A percentile compares a stretch with the other conserved stretches of the same genome.
phyloP scores from a whole-genome alignment of 2,888 invertebrate species.

The Parascotia fuliginaria region DNA sequence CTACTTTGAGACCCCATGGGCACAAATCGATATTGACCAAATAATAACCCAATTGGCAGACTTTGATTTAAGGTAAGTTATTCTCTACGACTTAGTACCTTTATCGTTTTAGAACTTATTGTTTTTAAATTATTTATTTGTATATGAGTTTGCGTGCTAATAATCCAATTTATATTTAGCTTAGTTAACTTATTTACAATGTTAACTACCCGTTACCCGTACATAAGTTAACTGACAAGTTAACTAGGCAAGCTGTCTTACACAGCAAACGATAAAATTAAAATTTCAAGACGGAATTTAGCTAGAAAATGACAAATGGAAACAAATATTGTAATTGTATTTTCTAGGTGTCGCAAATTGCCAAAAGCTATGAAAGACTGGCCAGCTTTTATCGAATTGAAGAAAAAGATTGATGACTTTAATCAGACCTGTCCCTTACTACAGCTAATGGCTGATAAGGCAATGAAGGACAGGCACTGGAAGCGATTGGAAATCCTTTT shows the following conservation, averaged over 20 bases:
- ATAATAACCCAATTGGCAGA: slow-evolving; percentile 93
- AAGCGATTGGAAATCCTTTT: slow-evolving; percentile 82
- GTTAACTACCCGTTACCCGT: no score
- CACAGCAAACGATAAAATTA: no score
- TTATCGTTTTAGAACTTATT: no score
- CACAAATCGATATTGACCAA: slow-evolving; percentile 92
- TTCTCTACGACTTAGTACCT: background rate
- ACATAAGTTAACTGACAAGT: no score
- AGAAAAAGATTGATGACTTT: slow-evolving; percentile 96
- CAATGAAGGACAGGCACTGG: slow-evolving; percentile 94
- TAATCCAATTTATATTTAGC: no score
- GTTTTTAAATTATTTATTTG: no score
- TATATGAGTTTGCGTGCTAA: no score
- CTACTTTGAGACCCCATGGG: slow-evolving; percentile 94
- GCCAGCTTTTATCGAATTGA: slow-evolving; percentile 94
- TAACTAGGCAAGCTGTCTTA: no score
- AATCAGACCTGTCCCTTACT: slow-evolving; percentile 94
- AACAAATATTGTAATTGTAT: no score
- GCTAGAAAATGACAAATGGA: no score
- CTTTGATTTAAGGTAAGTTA: slow-evolving; percentile 90
- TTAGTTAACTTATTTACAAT: no score
- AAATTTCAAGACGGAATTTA: no score
- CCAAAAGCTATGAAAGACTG: slow-evolving; percentile 95
- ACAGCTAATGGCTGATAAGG: slow-evolving; percentile 95
- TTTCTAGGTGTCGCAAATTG: slow-evolving; percentile 93